Evolutionary conservation across 2,797 vertebrate genomes (phyloP), one percentile per base, ranked within the genome.

Genomic region (Crax fasciolata): DNA sequence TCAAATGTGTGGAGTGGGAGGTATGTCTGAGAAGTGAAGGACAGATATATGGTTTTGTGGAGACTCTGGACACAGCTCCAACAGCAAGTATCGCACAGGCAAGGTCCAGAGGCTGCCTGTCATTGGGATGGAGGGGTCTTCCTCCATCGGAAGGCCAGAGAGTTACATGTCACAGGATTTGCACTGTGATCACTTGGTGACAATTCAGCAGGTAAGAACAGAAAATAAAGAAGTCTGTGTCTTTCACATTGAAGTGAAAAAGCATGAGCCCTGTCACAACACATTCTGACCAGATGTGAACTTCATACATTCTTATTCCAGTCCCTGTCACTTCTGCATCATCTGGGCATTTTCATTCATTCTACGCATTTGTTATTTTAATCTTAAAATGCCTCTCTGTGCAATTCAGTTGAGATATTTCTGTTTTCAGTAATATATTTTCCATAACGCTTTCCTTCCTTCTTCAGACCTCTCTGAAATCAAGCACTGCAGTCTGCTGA

Each of bases 391-490:
- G 43, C 23, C 6, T 66, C 32, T 43, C 49, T 46, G 20, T 73
- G 67, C 63, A 90, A 73, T 32, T 48, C 24, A 76, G 55, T n/a
- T 55, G 66, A 92, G 54, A 58, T 35, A 67, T 48, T 72, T 27
- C 72, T 54, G 28, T 54, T 87, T 63, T 84, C 90, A 93, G 23
- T 63, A 88, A 59, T 38, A 38, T 8, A 77, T 77, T 83, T 80
- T 44, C 72, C 52, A 35, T 49, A 71, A 89, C 23, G 23, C 49
- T 67, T 76, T 82, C 58, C 32, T 63, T 52, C 32, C 13, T 93
- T 27, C 65, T 90, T 90, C 71, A 80, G 61, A 67, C 11, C 21
- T 80, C 75, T 77, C 41, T 75, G 75, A 89, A 90, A 76, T 74
- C 57, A 82, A 77, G 65, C 28, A 65, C n/a, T 49, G 38, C 39